Percentiles rank a stretch among this genome's conserved stretches.
phyloP scores from a whole-genome alignment of 2,888 invertebrate genomes.

The Deilephila elpenor region DNA sequence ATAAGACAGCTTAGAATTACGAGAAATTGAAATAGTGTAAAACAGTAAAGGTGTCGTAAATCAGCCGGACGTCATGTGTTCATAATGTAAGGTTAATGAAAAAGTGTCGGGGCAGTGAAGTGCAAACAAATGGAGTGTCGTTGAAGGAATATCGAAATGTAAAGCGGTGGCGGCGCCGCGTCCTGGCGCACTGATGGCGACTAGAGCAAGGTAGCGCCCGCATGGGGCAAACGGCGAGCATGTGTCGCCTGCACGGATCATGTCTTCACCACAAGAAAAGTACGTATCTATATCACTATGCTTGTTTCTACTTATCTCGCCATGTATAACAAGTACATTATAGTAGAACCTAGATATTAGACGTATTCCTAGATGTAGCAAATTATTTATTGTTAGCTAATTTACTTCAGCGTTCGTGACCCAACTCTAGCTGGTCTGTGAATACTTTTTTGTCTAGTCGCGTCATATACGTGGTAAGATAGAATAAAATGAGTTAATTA shows the following conservation, averaged over 20 bases:
- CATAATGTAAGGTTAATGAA: slow-evolving; percentile 53
- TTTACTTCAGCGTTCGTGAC: too few relatives aligned
- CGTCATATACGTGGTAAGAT: too few relatives aligned
- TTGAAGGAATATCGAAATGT: slow-evolving; percentile 56
- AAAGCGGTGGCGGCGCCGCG: slow-evolving; percentile 55
- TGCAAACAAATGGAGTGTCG: slow-evolving; percentile 59
- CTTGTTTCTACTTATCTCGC: background rate
- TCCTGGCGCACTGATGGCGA: slow-evolving; percentile 69
- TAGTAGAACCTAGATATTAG: background rate
- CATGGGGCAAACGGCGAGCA: slow-evolving; percentile 93
- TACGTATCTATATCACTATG: slow-evolving; percentile 73
- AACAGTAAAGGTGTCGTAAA: slow-evolving; percentile 50
- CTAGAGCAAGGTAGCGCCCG: slow-evolving; percentile 81
- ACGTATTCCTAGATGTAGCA: background rate
- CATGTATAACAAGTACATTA: background rate
- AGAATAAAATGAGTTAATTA: too few relatives aligned
- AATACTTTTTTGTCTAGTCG: too few relatives aligned
- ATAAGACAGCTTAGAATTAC: background rate
- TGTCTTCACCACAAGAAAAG: slow-evolving; percentile 91
- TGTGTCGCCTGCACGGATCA: slow-evolving; percentile 91
- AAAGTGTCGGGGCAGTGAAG: slow-evolving; percentile 60
- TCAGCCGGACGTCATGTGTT: slow-evolving; percentile 47
- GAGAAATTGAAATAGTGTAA: slow-evolving; percentile 4
- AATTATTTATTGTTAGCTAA: too few relatives aligned
- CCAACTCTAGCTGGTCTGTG: too few relatives aligned